phyloP scores from a whole-genome alignment of 1,140 invertebrate genomes.

The Bilobella aurantiaca region DNA sequence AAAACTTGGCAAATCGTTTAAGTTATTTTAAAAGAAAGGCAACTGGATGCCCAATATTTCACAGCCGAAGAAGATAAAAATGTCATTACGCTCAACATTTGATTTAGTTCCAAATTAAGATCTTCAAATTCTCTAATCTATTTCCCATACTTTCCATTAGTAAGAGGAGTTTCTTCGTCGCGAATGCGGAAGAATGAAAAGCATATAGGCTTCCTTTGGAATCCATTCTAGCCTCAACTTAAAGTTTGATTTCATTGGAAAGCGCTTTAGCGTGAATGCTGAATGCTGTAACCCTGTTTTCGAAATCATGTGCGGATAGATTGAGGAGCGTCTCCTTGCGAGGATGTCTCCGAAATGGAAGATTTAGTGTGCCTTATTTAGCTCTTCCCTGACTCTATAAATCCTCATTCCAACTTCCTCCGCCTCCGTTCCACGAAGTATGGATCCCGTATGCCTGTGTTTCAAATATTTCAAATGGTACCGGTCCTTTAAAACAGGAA shows the following conservation, averaged over 20 bases:
- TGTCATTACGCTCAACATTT: not conserved
- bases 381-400: slow-evolving; percentile 4
- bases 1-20: not conserved
- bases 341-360: not conserved
- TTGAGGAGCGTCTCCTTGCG: slow-evolving; percentile 3
- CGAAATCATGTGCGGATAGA: slow-evolving; percentile 1
- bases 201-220: too few species aligned
- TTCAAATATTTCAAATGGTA: too few species aligned
- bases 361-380: slow-evolving; percentile 7
- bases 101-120: slow-evolving; percentile 2
- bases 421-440: not conserved
- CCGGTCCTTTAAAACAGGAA: not conserved
- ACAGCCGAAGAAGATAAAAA: not conserved
- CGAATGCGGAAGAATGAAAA: too few species aligned
- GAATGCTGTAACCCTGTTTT: slow-evolving; percentile 6
- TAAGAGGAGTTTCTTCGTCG: too few species aligned
- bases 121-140: not conserved
- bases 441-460: not conserved
- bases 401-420: slow-evolving; percentile 12
- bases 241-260: not conserved
- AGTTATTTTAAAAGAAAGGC: not conserved
- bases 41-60: not conserved
- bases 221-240: too few species aligned
- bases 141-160: slow-evolving; percentile 3
- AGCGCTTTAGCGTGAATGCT: not conserved